Evolutionary conservation across 2,113 vertebrate species (phyloP).

Genomic region (Dipodomys stephensi): DNA sequence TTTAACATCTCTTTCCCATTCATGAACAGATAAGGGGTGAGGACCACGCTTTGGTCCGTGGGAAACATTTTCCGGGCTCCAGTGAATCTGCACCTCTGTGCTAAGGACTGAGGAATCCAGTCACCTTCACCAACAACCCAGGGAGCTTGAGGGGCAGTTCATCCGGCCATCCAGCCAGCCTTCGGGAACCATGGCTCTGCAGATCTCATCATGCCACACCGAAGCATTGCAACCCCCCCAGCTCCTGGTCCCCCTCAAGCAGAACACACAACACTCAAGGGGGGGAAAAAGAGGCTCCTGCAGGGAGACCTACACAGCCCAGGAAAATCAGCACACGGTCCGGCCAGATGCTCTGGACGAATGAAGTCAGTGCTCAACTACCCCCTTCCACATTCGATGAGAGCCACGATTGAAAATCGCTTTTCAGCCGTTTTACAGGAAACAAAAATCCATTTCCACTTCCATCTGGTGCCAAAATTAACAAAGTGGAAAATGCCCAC

Average conservation of each 20-base stretch:
- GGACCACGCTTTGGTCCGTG: neutral
- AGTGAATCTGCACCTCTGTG: neutral
- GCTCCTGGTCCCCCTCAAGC: neutral
- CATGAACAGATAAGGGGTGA: neutral
- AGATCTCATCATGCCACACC: neutral
- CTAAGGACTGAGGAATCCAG: neutral
- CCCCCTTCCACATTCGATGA: conserved; percentile 67
- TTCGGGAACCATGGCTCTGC: neutral
- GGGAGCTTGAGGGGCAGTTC: neutral
- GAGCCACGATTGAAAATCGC: conserved; percentile 63
- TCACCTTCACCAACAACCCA: neutral
- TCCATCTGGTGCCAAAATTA: conserved; percentile 60
- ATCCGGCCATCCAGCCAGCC: neutral
- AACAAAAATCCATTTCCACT: conserved; percentile 64
- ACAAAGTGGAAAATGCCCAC: conserved; percentile 53
- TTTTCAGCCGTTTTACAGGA: conserved; percentile 60
- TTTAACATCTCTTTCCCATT: neutral
- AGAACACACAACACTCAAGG: neutral
- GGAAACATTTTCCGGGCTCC: conserved; percentile 11
- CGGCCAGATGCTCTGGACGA: neutral
- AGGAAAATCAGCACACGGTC: conserved; percentile 8
- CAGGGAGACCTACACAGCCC: neutral
- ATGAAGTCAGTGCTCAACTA: conserved; percentile 12
- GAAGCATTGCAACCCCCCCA: conserved; percentile 14
- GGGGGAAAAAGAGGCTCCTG: neutral